Evolutionary conservation across 2,113 vertebrate genomes (phyloP).

Genomic region (Alaudala cheleensis): DNA sequence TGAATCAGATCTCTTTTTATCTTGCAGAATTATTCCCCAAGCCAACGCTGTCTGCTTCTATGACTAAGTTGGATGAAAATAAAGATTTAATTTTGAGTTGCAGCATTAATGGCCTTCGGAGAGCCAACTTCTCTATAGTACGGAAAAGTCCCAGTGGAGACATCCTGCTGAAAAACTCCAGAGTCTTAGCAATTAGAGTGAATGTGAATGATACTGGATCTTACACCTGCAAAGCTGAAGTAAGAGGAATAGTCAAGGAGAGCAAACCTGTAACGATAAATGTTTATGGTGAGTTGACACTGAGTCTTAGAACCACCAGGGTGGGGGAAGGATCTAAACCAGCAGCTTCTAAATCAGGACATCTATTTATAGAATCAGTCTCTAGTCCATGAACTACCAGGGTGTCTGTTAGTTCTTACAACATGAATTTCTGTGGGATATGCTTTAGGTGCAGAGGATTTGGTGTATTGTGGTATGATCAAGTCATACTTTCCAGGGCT

Average conservation of each 20-base stretch:
- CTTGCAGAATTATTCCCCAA: conserved; percentile 65
- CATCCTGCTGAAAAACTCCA: background rate
- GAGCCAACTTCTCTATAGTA: conserved; percentile 38
- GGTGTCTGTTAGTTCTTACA: background rate
- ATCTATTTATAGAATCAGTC: background rate
- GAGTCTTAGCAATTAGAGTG: background rate
- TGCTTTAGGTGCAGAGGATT: background rate
- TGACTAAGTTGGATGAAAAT: conserved; percentile 45
- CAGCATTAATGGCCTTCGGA: background rate
- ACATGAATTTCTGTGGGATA: background rate
- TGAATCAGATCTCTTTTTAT: background rate
- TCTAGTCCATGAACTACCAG: background rate
- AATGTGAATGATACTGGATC: conserved; percentile 45
- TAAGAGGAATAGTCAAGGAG: conserved; percentile 64
- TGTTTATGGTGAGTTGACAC: conserved; percentile 66
- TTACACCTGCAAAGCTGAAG: conserved; percentile 60
- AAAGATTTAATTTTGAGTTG: conserved; percentile 10
- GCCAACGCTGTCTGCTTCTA: conserved; percentile 23
- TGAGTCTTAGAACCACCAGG: background rate
- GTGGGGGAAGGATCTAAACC: background rate
- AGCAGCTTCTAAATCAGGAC: background rate
- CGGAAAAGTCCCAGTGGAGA: background rate
- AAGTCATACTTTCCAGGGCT: background rate
- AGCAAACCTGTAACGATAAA: conserved; percentile 47
- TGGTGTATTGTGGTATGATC: background rate